These are phyloP conservation scores for Gallinago jamesoni DNA, from an alignment of 2,113 vertebrate species.

Conservation along the genomic window DNA sequence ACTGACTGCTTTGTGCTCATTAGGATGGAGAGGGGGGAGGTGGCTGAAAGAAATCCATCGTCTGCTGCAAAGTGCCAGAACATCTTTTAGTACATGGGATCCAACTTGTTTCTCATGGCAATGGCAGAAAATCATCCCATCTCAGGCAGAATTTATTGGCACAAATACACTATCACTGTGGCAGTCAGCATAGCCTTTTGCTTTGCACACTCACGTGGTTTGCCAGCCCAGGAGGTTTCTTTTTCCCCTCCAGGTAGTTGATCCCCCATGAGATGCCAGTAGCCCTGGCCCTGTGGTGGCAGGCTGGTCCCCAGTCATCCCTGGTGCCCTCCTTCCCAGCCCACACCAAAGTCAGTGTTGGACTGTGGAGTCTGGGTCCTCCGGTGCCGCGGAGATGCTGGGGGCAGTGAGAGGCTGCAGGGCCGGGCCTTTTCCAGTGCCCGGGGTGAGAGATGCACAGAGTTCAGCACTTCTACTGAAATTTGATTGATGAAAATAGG, in stretches of 20 bases:
- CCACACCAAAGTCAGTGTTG: accelerated
- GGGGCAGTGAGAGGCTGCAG: accelerated
- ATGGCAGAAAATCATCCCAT: neutral
- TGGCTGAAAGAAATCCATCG: neutral
- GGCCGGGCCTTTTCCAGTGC: neutral
- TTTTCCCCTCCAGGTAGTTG: neutral
- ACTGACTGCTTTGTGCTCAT: neutral
- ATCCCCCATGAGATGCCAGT: neutral
- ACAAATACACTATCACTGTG: accelerated
- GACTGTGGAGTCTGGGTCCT: accelerated
- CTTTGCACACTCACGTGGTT: accelerated
- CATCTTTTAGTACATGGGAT: neutral
- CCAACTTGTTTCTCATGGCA: neutral
- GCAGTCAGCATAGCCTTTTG: accelerated
- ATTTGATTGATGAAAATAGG: accelerated
- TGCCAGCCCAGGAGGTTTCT: neutral
- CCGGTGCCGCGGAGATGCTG: accelerated
- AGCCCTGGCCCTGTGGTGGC: too few relatives aligned
- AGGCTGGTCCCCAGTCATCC: neutral
- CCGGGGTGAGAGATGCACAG: neutral
- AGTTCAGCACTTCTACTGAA: neutral
- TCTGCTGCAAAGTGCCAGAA: neutral
- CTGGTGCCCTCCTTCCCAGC: neutral
- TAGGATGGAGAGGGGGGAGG: neutral
- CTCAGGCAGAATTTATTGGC: neutral